A percentile compares a stretch with the other conserved stretches of the same genome.
Conservation (phyloP, 2,888 invertebrate genomes). For the Cryptocheilus praepositus region DNA sequence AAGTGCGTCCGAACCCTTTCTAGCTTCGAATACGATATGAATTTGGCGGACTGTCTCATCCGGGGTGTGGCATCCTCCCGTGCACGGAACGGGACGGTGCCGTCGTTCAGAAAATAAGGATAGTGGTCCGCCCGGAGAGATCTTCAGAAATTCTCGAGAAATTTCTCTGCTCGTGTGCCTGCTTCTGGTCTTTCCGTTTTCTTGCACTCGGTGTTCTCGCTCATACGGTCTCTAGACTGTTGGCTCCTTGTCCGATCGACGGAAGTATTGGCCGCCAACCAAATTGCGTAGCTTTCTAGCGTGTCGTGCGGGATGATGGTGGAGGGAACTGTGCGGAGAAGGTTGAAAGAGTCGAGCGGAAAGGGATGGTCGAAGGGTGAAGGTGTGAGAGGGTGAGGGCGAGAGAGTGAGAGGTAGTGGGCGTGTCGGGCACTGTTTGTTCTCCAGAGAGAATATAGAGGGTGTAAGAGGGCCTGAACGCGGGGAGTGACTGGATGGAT, state of each 20-base stretch:
- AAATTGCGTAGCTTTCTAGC: conserved; percentile 52
- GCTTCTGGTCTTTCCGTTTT: conserved; percentile 10
- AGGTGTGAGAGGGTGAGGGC: no score
- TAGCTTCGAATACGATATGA: conserved; percentile 3
- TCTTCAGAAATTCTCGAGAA: neutral
- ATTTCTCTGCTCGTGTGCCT: conserved; percentile 19
- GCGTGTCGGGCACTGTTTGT: conserved; percentile 49
- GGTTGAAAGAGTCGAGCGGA: conserved; percentile 2
- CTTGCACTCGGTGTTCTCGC: neutral
- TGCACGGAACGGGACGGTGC: no score
- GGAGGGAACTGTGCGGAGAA: neutral
- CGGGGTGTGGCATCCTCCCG: conserved; percentile 29
- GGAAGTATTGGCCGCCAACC: conserved; percentile 49
- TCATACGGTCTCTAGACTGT: neutral
- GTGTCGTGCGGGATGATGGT: conserved; percentile 18
- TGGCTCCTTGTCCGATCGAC: conserved; percentile 20
- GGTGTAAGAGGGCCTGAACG: conserved; percentile 35
- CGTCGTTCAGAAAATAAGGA: neutral
- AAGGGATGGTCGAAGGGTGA: conserved; percentile 10
- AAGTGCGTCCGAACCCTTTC: conserved; percentile 11
- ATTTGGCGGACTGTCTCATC: conserved; percentile 19
- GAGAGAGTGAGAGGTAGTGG: conserved; percentile 17
- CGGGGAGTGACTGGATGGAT: conserved; percentile 51
- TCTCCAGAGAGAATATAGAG: conserved; percentile 31
- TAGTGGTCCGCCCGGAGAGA: neutral